These are phyloP conservation scores for Andricus grossulariae DNA, from an alignment of 1,140 invertebrate genomes.

Conservation along the genomic window DNA sequence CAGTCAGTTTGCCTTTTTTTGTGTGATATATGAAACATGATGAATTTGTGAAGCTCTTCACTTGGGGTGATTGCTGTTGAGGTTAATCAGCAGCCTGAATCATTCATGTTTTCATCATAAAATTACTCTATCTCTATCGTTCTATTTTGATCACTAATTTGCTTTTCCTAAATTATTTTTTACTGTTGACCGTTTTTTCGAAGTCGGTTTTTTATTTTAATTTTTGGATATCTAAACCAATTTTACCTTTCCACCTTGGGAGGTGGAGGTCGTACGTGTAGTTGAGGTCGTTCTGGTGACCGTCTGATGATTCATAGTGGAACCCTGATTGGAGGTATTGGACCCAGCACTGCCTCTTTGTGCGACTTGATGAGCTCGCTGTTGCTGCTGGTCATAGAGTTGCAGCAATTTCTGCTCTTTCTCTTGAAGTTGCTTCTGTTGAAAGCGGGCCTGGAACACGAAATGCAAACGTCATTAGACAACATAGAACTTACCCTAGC, in stretches of 20 bases:
- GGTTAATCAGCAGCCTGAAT: too few species aligned
- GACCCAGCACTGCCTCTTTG: conserved; percentile 79
- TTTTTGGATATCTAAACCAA: neutral
- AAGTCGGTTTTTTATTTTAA: too few species aligned
- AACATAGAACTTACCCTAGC: neutral
- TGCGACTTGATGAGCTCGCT: conserved; percentile 81
- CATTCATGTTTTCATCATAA: too few species aligned
- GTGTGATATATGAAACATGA: too few species aligned
- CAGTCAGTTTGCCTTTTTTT: too few species aligned
- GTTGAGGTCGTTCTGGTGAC: conserved; percentile 55
- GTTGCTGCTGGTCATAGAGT: conserved; percentile 83
- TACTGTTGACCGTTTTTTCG: too few species aligned
- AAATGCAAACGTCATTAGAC: conserved; percentile 48
- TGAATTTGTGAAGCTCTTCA: too few species aligned
- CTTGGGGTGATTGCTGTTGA: too few species aligned
- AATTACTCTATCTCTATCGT: too few species aligned
- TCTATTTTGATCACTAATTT: too few species aligned
- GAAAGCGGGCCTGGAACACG: conserved; percentile 81
- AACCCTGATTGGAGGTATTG: conserved; percentile 67
- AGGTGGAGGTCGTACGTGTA: conserved; percentile 59
- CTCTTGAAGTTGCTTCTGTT: conserved; percentile 84
- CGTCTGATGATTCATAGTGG: conserved; percentile 58
- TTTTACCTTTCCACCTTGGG: conserved; percentile 63
- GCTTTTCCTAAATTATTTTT: too few species aligned
- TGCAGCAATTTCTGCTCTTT: conserved; percentile 83